phyloP scores from a whole-genome alignment of 2,888 invertebrate genomes.

The Cremastinae sp. region DNA sequence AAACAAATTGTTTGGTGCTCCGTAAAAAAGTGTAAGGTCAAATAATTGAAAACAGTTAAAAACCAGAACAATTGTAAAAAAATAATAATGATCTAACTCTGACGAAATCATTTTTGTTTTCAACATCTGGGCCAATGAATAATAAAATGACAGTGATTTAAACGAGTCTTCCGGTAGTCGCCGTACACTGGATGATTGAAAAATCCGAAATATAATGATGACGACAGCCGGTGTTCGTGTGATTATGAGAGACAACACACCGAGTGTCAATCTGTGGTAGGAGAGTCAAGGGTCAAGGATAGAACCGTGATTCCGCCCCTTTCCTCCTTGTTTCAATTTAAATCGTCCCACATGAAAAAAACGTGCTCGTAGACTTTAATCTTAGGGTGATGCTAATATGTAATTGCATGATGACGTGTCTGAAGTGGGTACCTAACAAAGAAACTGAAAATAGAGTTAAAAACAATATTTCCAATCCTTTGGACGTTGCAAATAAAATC shows the following conservation, averaged over 20 bases:
- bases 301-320: constrained; percentile 49
- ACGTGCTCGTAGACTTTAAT: background rate
- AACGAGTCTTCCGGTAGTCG: constrained; percentile 60
- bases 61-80: too few species aligned
- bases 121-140: too few species aligned
- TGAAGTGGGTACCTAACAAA: constrained; percentile 41
- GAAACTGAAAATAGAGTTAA: too few species aligned
- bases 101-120: too few species aligned
- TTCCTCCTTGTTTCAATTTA: constrained; percentile 36
- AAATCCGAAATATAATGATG: constrained; percentile 16
- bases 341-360: constrained; percentile 40
- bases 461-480: too few species aligned
- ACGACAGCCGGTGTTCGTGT: constrained; percentile 5
- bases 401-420: constrained; percentile 51
- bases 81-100: too few species aligned
- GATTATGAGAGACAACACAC: constrained; percentile 35
- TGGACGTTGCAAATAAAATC: too few species aligned
- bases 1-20: too few species aligned
- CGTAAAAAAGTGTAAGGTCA: too few species aligned
- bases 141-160: too few species aligned
- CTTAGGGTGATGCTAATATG: constrained; percentile 46
- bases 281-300: constrained; percentile 55
- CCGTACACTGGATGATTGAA: constrained; percentile 17
- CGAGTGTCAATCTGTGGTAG: constrained; percentile 25
- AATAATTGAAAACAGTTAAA: too few species aligned